Evolutionary conservation across 64 coral and sea anemone species (phyloP), one percentile per base, ranked within the genome.

Genomic region (Actinia equina): DNA sequence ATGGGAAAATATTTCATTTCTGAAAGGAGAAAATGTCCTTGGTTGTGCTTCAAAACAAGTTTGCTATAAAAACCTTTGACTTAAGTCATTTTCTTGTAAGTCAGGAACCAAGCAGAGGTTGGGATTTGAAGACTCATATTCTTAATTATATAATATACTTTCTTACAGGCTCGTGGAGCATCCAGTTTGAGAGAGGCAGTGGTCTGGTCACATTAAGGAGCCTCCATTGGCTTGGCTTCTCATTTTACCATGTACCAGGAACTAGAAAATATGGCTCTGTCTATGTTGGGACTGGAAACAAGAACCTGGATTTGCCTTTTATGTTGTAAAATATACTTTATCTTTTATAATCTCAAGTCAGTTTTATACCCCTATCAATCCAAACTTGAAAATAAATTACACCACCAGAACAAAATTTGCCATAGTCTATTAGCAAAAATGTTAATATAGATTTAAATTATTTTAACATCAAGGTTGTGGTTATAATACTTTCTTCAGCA

Each of bases 251-350:
- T 71, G 93, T 99, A 52, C 97, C 97, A 85, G 85, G 56, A n/a
- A 71, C 93, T 62, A 82, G 88, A 22, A 99, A 99, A 87, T 99
- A 92, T 91, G 97, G 97, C 30, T 95, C 88, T 51, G 78, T 99
- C 52, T 99, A 99, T 84, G 91, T 99, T 86, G 97, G 97, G 26
- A 78, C 87, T 59, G 97, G 97, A 15, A 90, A 89, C 71, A 99
- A 99, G 79, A 99, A 99, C 85, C 89, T 99, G 53, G 97, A 99
- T 30, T 85, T 99, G 54, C 97, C 97, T 18, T 99, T 99, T 74
- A 99, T 99, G 97, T 74, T 99, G 64, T 99, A 85, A 76, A 86
- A 22, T 85, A 57, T n/a, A n/a, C n/a, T n/a, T 2, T 84, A 12
- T 52, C 51, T 81, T 44, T 74, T 30, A 30, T 13, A 26, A 7